Evolutionary conservation across 2,888 invertebrate species (phyloP), one percentile per base, ranked within the genome.

Genomic region (Pristionchus maxplancki): DNA sequence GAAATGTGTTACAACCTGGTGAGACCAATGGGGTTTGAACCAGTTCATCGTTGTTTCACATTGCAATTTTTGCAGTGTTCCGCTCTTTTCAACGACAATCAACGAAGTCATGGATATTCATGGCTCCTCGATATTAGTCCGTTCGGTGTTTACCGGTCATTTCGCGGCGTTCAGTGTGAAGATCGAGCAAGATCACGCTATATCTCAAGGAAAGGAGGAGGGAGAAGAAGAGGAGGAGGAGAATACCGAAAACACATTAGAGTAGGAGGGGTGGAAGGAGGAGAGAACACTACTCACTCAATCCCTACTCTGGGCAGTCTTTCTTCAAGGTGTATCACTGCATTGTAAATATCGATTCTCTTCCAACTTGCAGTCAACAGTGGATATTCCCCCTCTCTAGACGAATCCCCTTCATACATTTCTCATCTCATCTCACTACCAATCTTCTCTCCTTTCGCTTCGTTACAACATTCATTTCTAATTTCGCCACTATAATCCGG

Each of bases 201-300:
- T 40, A 62, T 20, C 17, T 15, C 24, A 40, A 53, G 44, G 83
- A 31, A 20, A 24, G 24, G 44, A 24, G 40, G 9, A 24, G 13
- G 34, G 85, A 24, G 62, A 28, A 58, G 58, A 37, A 37, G 31
- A 28, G 13, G n/a, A 28, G 85, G n/a, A 85, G 28, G 64, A 64
- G 85, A n/a, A 64, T 62, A 44, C 40, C 40, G 64, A 64, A 85
- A 85, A 85, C 85, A 64, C 62, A 85, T 85, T 64, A 64, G 85
- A 85, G 64, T 40, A 85, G 85, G 44, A 58, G 53, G 5, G 34
- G 37, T n/a, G 58, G 81, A 58, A 20, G 50, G 83, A 53, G 83
- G 58, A 31, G 31, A 58, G 83, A 58, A 83, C 44, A n/a, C 34
- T 53, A 37, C 34, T 58, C 53, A 17, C 50, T 50, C 48, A 48